phyloP scores from a whole-genome alignment of 2,888 invertebrate genomes.

The Andrena camellia region DNA sequence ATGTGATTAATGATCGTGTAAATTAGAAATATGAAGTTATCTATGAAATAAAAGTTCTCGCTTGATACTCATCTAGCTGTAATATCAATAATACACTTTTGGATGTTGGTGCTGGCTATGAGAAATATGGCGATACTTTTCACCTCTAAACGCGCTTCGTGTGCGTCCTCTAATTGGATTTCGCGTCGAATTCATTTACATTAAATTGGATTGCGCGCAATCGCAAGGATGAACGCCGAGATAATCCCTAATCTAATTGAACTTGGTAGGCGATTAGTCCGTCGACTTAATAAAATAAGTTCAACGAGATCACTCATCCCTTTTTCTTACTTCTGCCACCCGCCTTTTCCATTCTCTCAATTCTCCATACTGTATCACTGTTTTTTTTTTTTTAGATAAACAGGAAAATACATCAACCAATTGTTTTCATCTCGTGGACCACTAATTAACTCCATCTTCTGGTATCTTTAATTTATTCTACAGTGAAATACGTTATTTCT shows the following conservation, averaged over 20 bases:
- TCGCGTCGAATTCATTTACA: conserved; percentile 76
- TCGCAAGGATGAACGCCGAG: conserved; percentile 52
- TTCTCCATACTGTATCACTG: background rate
- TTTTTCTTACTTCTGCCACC: background rate
- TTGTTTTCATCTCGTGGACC: no score
- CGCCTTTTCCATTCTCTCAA: background rate
- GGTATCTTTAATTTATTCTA: no score
- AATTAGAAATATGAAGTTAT: no score
- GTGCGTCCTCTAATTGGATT: conserved; percentile 70
- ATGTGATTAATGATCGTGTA: no score
- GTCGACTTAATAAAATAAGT: conserved; percentile 40
- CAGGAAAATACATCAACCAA: no score
- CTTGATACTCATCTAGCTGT: no score
- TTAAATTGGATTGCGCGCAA: conserved; percentile 74
- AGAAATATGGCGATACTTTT: conserved; percentile 20
- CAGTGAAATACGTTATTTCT: no score
- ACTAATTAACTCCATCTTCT: no score
- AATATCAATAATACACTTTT: background rate
- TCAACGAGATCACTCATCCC: background rate
- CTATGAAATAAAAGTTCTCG: no score
- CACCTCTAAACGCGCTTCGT: conserved; percentile 5
- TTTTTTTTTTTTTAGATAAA: no score
- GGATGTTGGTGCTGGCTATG: background rate
- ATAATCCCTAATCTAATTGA: conserved; percentile 70
- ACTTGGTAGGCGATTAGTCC: conserved; percentile 58